Evolutionary conservation across 2,888 invertebrate species (phyloP), one percentile per base, ranked within the genome.

Genomic region (Drosophila niveifrons): DNA sequence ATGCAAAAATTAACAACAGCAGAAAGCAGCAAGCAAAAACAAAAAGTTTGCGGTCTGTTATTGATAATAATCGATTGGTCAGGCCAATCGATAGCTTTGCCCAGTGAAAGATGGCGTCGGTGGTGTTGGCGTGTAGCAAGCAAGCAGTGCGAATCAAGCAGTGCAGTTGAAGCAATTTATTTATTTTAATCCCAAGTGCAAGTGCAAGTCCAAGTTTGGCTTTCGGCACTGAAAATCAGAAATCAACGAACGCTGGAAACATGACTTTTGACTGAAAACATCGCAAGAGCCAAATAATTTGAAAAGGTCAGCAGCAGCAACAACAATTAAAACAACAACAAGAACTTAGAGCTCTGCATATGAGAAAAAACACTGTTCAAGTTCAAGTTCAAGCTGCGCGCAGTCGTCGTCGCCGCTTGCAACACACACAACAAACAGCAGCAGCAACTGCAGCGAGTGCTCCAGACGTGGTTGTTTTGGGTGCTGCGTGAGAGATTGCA

Each of bases 231-330:
- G 75, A 78, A 78, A 23, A 23, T 23, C 23, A 23, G 23, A 23
- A 75, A 53, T 52, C 36, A 58, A 56, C 52, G 75, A 63, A 44
- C 65, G 80, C 66, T 74, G 75, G 72, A 77, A 72, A 88, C 85
- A 88, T 85, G 85, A 83, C 85, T 85, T 85, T 85, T 81, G 72
- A 44, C 73, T 29, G 75, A 88, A 82, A 80, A 65, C 57, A 78
- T 67, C 44, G 65, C 74, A 66, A 77, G 52, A 61, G 70, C 64
- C 77, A 64, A 61, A 61, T 62, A 75, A 71, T 82, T 84, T 74
- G 80, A 79, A 85, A 88, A 85, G 85, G 85, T 85, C 85, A 85
- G 72, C 70, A 67, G 39, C 31, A 75, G 9, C 53, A 51, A 59
- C 55, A 62, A 17, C 31, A 63, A 55, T 36, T 58, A 34, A 34